Conservation (phyloP, 2,888 invertebrate genomes). For the Caenorhabditis afra region DNA sequence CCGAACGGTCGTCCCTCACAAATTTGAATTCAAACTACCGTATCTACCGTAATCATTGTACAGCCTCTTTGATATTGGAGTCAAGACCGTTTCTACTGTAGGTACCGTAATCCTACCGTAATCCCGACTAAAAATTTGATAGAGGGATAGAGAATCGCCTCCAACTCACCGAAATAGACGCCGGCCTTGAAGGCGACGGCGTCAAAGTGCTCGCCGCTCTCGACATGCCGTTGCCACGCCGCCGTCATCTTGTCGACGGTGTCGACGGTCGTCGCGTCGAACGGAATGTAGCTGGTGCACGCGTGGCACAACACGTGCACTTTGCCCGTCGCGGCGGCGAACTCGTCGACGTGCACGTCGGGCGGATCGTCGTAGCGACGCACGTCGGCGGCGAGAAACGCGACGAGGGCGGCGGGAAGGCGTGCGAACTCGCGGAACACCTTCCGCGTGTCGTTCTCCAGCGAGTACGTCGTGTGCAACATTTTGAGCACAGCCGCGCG, state of each 20-base stretch:
- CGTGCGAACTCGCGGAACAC: neutral
- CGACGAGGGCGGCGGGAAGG: neutral
- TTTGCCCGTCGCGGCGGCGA: constrained; percentile 25
- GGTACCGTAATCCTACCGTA: no score
- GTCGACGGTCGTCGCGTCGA: constrained; percentile 10
- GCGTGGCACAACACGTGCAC: constrained; percentile 24
- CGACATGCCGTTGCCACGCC: constrained; percentile 28
- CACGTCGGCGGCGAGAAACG: neutral
- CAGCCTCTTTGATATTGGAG: no score
- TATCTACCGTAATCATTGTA: no score
- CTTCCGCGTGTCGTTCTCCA: constrained; percentile 17
- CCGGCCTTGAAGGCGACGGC: constrained; percentile 15
- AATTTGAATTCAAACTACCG: no score
- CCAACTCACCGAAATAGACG: constrained; percentile 24
- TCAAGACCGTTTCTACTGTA: no score
- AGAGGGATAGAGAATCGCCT: no score
- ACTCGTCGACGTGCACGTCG: constrained; percentile 2
- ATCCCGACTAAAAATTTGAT: no score
- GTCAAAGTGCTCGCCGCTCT: constrained; percentile 24
- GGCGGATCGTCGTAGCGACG: constrained; percentile 2
- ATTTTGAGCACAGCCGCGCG: constrained; percentile 9
- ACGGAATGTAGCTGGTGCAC: neutral
- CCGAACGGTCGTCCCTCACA: no score
- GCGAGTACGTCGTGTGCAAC: neutral
- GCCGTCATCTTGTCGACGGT: constrained; percentile 10